Evolutionary conservation across 2,888 invertebrate genomes (phyloP).

Genomic region (Cantharis rufa): DNA sequence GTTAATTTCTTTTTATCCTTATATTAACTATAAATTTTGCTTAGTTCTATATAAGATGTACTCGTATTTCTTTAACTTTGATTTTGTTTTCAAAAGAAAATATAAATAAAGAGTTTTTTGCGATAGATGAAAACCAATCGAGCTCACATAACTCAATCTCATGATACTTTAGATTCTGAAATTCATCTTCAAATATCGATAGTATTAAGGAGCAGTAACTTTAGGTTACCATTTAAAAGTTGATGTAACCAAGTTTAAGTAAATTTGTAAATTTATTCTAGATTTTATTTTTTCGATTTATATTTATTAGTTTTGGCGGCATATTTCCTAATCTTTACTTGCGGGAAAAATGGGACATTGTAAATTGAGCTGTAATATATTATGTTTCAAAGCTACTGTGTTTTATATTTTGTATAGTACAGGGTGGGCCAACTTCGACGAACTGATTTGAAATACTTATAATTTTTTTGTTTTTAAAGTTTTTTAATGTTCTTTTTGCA

Average conservation of each 20-base stretch:
- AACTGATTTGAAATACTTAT: no score
- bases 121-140: not conserved
- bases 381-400: not conserved
- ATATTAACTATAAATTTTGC: no score
- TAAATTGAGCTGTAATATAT: not conserved
- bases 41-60: not conserved
- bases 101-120: not conserved
- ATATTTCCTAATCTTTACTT: not conserved
- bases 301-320: not conserved
- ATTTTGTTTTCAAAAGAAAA: not conserved
- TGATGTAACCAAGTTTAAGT: not conserved
- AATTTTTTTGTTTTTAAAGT: no score
- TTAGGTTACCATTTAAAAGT: not conserved
- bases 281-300: no score
- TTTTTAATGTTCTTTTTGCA: no score
- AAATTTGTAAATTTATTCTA: not conserved
- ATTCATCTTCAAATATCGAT: not conserved
- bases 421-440: no score
- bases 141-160: not conserved
- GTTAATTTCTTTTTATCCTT: no score
- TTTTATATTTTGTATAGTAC: no score
- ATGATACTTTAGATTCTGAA: not conserved
- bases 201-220: not conserved
- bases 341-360: not conserved
- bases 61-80: not conserved